These are phyloP conservation scores for Diacarnus erythraeanus DNA, from an alignment of 37 sponge, comb jelly and placozoan species.

Conservation along the genomic window DNA sequence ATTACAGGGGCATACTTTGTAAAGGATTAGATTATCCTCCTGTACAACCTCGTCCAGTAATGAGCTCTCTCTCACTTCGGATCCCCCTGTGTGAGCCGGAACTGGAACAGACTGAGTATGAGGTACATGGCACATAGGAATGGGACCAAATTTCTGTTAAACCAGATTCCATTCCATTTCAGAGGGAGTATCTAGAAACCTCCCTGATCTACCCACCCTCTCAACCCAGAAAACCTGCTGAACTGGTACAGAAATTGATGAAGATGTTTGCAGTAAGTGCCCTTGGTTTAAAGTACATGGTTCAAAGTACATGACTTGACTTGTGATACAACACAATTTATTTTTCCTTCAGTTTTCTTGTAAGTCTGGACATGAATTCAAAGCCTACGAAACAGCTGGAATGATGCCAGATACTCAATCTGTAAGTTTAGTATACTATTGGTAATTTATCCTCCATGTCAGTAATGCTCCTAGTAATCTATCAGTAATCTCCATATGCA, in stretches of 20 bases:
- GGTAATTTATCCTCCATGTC: too few relatives aligned
- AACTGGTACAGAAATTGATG: slow-evolving; percentile 47
- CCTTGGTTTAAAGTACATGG: not conserved
- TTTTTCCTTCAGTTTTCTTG: slow-evolving; percentile 58
- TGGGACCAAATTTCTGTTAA: not conserved
- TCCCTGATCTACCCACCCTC: not conserved
- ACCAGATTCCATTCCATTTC: not conserved
- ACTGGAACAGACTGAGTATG: slow-evolving; percentile 60
- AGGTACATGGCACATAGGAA: slow-evolving; percentile 31
- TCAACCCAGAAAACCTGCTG: not conserved
- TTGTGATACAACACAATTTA: too few relatives aligned
- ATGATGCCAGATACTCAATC: slow-evolving; percentile 59
- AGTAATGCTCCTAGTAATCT: slow-evolving; percentile 1
- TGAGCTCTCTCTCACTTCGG: slow-evolving; percentile 52
- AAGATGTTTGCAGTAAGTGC: slow-evolving; percentile 79
- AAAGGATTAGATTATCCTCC: slow-evolving; percentile 74
- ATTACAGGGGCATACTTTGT: slow-evolving; percentile 65
- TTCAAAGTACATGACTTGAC: too few relatives aligned
- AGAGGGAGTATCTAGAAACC: slow-evolving; percentile 11
- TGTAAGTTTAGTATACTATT: slow-evolving; percentile 41
- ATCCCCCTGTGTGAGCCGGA: slow-evolving; percentile 72
- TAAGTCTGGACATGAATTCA: slow-evolving; percentile 56
- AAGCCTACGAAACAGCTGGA: slow-evolving; percentile 61
- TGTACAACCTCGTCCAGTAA: slow-evolving; percentile 75
- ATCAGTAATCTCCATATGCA: not conserved